Evolutionary conservation across 2,113 vertebrate species (phyloP), one percentile per base, ranked within the genome.

Genomic region (Smithornis capensis): DNA sequence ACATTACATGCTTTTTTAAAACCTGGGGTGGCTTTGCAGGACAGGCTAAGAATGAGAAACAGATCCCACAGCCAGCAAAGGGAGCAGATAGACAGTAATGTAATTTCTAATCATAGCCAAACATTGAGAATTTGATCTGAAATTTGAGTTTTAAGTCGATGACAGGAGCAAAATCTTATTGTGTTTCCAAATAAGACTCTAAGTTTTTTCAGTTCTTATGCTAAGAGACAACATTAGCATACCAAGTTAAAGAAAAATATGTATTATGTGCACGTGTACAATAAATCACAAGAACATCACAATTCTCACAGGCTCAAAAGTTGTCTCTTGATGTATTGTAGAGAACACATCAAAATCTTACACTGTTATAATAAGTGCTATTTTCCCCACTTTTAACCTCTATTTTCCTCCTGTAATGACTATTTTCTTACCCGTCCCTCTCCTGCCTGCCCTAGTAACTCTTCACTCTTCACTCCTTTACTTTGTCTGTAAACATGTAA

Each of bases 201-300:
- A 70, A 68, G 14, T 47, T 21, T 33, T 90, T 87, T 65, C 60
- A 63, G 8, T 31, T 73, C 1, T 37, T 49, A 38, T 49, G 35
- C 7, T 55, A 49, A 74, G 1, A 44, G 35, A 65, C 6, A 73
- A 60, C 0, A 0, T 42, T 49, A 77, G 29, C 33, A 52, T 11
- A 49, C 11, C 6, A 62, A 65, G 8, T 60, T 87, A 35, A 19
- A 47, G 76, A 71, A 69, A 44, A 13, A 31, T 25, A 40, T 6
- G 3, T 19, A 19, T 56, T 59, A 44, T 6, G 49, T 1, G 3
- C 3, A 2, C 1, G 1, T 27, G 64, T 77, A 65, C 31, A 53
- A 9, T 50, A 57, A 84, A 16, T 40, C 44, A 62, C 14, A 50
- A 71, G 29, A 92, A 28, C 19, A 37, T 19, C 7, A 37, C 16